A percentile compares a stretch with the other conserved stretches of the same genome.
Evolutionary conservation across 1,140 invertebrate genomes (phyloP).

Genomic region (Heliothis subflexa): DNA sequence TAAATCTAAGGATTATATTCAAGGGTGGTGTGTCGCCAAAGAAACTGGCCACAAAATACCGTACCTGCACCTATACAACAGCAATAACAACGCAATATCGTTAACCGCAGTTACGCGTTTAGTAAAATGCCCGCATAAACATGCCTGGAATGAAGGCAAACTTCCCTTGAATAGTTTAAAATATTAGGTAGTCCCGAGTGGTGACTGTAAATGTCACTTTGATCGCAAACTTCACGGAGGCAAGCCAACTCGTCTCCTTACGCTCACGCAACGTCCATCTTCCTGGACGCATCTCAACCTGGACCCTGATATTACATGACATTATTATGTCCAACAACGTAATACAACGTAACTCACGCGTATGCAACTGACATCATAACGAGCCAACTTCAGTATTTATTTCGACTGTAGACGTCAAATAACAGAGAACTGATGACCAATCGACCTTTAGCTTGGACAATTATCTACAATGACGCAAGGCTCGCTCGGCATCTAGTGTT

Average conservation of each 20-base stretch:
- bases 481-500: slow-evolving; percentile 24
- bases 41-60: slow-evolving; percentile 52
- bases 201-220: slow-evolving; percentile 56
- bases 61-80: slow-evolving; percentile 10
- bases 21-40: slow-evolving; percentile 48
- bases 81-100: slow-evolving; percentile 63
- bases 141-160: slow-evolving; percentile 74
- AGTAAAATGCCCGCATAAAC: slow-evolving; percentile 69
- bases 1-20: slow-evolving; percentile 71
- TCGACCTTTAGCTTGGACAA: slow-evolving; percentile 47
- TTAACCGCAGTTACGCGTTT: slow-evolving; percentile 64
- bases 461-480: slow-evolving; percentile 43
- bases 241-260: not conserved
- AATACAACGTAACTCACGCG: slow-evolving; percentile 10
- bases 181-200: slow-evolving; percentile 59
- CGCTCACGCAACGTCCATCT: slow-evolving; percentile 26
- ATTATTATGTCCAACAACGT: slow-evolving; percentile 25
- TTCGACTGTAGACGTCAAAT: slow-evolving; percentile 61
- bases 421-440: slow-evolving; percentile 69
- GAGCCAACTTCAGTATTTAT: slow-evolving; percentile 55
- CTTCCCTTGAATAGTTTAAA: slow-evolving; percentile 69
- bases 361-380: slow-evolving; percentile 22
- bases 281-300: slow-evolving; percentile 6
- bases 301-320: slow-evolving; percentile 2
- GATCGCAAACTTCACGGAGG: not conserved